phyloP scores from a whole-genome alignment of 1,140 invertebrate species.

The Reticulitermes speratus region DNA sequence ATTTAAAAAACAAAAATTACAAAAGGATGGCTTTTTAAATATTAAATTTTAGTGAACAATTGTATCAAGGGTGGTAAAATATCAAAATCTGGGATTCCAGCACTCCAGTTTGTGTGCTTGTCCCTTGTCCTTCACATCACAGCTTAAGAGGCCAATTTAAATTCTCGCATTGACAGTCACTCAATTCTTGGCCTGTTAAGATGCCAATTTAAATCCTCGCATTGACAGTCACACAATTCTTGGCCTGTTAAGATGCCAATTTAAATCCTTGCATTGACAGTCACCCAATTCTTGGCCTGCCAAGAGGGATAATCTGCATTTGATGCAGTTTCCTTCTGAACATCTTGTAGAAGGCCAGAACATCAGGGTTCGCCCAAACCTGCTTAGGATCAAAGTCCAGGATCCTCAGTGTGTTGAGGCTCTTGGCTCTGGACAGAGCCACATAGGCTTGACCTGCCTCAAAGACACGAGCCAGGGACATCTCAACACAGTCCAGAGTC shows the following conservation, averaged over 20 bases:
- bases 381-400: slow-evolving; percentile 83
- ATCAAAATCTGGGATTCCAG: no score
- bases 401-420: slow-evolving; percentile 77
- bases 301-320: slow-evolving; percentile 63
- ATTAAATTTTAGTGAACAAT: no score
- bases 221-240: background rate
- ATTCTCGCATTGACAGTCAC: no score
- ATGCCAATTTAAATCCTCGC: no score
- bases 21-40: no score
- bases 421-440: slow-evolving; percentile 87
- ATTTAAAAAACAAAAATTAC: no score
- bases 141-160: no score
- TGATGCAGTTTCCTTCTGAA: slow-evolving; percentile 63
- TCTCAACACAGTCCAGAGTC: slow-evolving; percentile 93
- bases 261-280: background rate
- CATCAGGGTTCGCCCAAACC: slow-evolving; percentile 85
- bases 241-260: background rate
- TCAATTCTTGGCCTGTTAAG: no score
- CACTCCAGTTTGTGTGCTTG: no score
- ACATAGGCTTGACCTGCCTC: slow-evolving; percentile 96
- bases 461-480: slow-evolving; percentile 86
- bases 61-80: no score
- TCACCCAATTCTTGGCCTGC: background rate
- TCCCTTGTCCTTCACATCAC: no score
- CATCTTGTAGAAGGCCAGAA: slow-evolving; percentile 79